Conservation (phyloP, 2,888 invertebrate species). For the Hirudinaria manillensis region DNA sequence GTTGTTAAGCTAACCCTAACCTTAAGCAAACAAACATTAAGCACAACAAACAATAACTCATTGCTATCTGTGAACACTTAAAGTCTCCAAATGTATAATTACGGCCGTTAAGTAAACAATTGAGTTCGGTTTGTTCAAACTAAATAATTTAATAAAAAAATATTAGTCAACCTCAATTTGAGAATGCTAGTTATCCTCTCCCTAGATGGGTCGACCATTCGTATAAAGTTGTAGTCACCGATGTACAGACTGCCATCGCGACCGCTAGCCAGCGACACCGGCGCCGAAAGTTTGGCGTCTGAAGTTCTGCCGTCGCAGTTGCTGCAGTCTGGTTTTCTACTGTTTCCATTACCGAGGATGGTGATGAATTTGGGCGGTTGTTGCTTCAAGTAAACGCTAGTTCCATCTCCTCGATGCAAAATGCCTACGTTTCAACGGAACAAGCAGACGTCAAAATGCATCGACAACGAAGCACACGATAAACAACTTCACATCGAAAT, state of each 20-base stretch:
- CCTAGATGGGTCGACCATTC: slow-evolving; percentile 49
- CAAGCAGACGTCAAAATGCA: background rate
- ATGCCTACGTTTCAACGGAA: slow-evolving; percentile 63
- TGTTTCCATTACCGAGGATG: slow-evolving; percentile 62
- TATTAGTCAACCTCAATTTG: slow-evolving; percentile 45
- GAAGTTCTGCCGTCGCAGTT: slow-evolving; percentile 66
- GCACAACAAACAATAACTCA: too few relatives aligned
- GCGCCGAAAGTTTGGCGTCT: slow-evolving; percentile 71
- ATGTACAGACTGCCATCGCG: slow-evolving; percentile 94
- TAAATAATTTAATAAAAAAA: background rate
- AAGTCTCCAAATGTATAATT: too few relatives aligned
- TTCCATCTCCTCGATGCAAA: slow-evolving; percentile 93
- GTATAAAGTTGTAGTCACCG: slow-evolving; percentile 81
- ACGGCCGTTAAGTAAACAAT: too few relatives aligned
- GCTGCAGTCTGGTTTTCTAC: slow-evolving; percentile 72
- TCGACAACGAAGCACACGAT: background rate
- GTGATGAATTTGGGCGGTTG: slow-evolving; percentile 84
- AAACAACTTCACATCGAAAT: background rate
- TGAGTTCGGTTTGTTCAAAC: background rate
- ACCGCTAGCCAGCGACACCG: slow-evolving; percentile 86
- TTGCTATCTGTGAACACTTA: too few relatives aligned
- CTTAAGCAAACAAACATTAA: too few relatives aligned
- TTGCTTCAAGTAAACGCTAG: slow-evolving; percentile 80
- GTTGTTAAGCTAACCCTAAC: too few relatives aligned
- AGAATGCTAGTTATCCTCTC: slow-evolving; percentile 62